Conservation (phyloP, 2,113 vertebrate genomes). For the Tringa solitaria region DNA sequence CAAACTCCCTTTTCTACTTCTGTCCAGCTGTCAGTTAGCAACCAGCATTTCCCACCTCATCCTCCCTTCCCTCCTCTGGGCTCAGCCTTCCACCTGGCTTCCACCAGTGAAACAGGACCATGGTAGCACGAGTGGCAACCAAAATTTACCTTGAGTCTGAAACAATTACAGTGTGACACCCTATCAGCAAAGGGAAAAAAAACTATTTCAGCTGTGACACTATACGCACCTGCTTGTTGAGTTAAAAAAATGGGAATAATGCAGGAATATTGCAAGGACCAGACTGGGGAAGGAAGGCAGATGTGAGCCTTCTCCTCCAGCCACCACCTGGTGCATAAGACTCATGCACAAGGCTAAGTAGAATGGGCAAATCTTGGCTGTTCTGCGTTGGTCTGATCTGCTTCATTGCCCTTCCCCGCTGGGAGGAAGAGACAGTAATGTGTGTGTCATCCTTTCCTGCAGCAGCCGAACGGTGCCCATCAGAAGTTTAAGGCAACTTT, state of each 20-base stretch:
- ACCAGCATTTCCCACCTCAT: background rate
- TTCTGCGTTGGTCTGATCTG: background rate
- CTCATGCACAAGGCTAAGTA: background rate
- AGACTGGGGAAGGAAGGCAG: background rate
- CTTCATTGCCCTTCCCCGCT: background rate
- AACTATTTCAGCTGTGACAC: background rate
- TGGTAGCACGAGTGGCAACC: background rate
- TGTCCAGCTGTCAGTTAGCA: background rate
- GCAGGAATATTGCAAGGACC: background rate
- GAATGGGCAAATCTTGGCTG: background rate
- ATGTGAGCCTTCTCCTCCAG: background rate
- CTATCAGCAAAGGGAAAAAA: background rate
- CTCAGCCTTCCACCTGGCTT: background rate
- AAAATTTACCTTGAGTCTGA: background rate
- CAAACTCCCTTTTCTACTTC: background rate
- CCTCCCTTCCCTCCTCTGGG: background rate
- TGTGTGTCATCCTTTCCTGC: background rate
- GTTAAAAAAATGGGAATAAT: background rate
- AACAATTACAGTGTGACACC: background rate
- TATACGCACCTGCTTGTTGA: background rate
- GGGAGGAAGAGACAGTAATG: background rate
- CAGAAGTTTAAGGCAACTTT: constrained; percentile 7
- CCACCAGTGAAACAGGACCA: background rate
- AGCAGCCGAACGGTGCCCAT: background rate
- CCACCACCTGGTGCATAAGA: rapidly evolving